Conservation (phyloP, 2,888 invertebrate species). For the Drosophila neoperkinsi region DNA sequence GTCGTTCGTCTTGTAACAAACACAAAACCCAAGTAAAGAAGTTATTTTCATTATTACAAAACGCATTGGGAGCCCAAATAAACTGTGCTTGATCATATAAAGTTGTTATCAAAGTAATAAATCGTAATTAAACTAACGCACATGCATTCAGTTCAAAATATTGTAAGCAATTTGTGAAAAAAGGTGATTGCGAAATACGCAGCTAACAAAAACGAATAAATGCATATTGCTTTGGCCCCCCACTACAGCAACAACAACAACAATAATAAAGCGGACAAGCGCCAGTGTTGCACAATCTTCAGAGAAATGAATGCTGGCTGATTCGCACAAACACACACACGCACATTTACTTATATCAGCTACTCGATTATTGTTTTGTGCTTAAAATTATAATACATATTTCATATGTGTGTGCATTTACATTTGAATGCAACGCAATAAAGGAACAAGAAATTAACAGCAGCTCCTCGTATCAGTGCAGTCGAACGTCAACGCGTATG, state of each 20-base stretch:
- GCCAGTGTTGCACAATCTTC: slow-evolving; percentile 68
- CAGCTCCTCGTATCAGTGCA: slow-evolving; percentile 38
- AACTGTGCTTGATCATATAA: slow-evolving; percentile 22
- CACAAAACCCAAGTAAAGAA: slow-evolving; percentile 55
- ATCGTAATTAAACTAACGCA: not conserved
- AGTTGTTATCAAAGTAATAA: slow-evolving; percentile 2
- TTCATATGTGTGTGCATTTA: slow-evolving; percentile 50
- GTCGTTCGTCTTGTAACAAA: slow-evolving; percentile 55
- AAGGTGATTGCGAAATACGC: slow-evolving; percentile 70
- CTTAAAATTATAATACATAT: slow-evolving; percentile 59
- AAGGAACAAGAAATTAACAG: slow-evolving; percentile 47
- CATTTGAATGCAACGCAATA: slow-evolving; percentile 48
- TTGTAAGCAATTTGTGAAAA: slow-evolving; percentile 39
- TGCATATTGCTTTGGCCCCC: slow-evolving; percentile 41
- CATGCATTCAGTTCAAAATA: slow-evolving; percentile 1
- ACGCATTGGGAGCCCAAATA: slow-evolving; percentile 47
- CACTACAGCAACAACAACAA: slow-evolving; percentile 45
- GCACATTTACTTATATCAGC: slow-evolving; percentile 40
- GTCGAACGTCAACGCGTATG: slow-evolving; percentile 47
- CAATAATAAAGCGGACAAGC: slow-evolving; percentile 44
- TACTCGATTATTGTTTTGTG: slow-evolving; percentile 54
- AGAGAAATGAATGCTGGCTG: slow-evolving; percentile 30
- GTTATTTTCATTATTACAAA: slow-evolving; percentile 67
- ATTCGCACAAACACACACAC: slow-evolving; percentile 28
- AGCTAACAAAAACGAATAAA: slow-evolving; percentile 38